Evolutionary conservation across 2,797 vertebrate genomes (phyloP).

Genomic region (Anniella stebbinsi): DNA sequence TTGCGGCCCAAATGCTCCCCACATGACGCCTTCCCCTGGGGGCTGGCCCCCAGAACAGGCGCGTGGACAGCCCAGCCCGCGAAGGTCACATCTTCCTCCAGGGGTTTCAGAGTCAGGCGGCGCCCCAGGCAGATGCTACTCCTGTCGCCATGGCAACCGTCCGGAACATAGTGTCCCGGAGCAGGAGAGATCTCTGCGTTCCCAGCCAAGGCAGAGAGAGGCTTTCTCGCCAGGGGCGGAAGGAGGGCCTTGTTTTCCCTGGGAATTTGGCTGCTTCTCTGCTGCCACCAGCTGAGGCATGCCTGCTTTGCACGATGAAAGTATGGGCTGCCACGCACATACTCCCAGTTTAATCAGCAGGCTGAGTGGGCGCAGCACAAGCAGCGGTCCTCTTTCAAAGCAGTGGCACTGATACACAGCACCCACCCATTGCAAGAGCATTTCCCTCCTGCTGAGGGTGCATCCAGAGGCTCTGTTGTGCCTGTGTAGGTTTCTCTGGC

Average conservation of each 20-base stretch:
- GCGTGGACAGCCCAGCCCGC: rapidly evolving
- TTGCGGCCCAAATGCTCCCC: too few relatives aligned
- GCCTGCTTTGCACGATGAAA: too few relatives aligned
- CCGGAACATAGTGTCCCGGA: conserved; percentile 18
- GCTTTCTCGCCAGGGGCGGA: not conserved
- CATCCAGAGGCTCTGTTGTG: too few relatives aligned
- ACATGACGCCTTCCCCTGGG: not conserved
- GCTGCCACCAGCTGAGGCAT: not conserved
- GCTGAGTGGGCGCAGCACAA: too few relatives aligned
- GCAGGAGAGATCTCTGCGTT: not conserved
- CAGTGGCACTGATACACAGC: too few relatives aligned
- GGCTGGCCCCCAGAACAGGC: not conserved
- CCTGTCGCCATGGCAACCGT: not conserved
- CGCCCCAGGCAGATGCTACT: too few relatives aligned
- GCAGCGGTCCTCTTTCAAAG: too few relatives aligned
- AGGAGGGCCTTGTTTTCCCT: not conserved
- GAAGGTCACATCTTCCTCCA: not conserved
- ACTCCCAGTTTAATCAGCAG: too few relatives aligned
- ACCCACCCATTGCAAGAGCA: too few relatives aligned
- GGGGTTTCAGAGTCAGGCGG: not conserved
- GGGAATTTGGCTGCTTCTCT: too few relatives aligned
- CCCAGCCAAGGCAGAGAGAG: not conserved
- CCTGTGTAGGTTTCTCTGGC: not conserved
- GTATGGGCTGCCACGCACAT: too few relatives aligned
- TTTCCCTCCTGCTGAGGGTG: too few relatives aligned